Conservation (phyloP, 2,888 invertebrate genomes). For the Euzophera pinguis region DNA sequence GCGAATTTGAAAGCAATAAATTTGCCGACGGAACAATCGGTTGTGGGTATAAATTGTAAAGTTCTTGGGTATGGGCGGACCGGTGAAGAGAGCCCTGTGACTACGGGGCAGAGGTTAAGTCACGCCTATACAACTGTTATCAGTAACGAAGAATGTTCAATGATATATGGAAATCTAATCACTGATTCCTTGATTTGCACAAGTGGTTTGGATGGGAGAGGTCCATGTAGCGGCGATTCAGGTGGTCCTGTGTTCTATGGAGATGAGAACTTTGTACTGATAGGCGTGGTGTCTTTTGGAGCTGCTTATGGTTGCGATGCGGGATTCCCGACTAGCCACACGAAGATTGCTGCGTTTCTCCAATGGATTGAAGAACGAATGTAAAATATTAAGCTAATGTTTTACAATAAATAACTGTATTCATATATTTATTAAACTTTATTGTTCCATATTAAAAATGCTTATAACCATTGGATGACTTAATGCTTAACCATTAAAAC, state of each 20-base stretch:
- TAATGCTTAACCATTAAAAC: too few relatives aligned
- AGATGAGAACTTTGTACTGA: constrained; percentile 10
- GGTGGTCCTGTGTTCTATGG: constrained; percentile 20
- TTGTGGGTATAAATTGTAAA: constrained; percentile 21
- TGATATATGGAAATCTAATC: constrained; percentile 14
- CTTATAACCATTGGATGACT: too few relatives aligned
- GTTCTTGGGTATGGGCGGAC: constrained; percentile 34
- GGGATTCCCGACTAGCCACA: constrained; percentile 23
- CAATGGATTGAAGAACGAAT: constrained; percentile 23
- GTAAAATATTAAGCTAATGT: neutral
- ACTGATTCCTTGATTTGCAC: constrained; percentile 19
- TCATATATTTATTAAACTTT: too few relatives aligned
- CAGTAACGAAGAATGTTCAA: neutral
- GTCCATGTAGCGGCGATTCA: constrained; percentile 23
- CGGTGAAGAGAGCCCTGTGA: constrained; percentile 18
- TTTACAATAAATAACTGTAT: too few relatives aligned
- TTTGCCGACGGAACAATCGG: constrained; percentile 24
- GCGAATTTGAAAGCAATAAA: constrained; percentile 25
- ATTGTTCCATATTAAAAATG: too few relatives aligned
- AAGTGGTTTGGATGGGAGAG: constrained; percentile 9
- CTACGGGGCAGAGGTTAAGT: constrained; percentile 13
- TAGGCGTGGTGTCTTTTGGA: constrained; percentile 27
- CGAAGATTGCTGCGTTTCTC: constrained; percentile 19
- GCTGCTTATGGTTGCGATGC: constrained; percentile 20
- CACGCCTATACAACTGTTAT: constrained; percentile 11